Base-by-base conservation (phyloP, 92 coral and sea anemone genomes). In the Zoanthus gigantus region DNA sequence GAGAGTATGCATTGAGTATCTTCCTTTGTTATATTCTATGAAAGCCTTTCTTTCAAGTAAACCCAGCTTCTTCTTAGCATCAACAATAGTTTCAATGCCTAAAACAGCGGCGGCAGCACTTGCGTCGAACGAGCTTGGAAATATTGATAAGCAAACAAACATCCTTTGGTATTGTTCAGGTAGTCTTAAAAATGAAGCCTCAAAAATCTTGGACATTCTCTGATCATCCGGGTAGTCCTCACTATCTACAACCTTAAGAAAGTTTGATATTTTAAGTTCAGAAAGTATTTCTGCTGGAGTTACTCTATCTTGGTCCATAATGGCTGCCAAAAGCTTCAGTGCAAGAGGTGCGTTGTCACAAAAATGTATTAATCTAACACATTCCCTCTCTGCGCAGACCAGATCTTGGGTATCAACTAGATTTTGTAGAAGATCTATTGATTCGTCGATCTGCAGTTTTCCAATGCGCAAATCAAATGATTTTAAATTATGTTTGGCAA, bases 161-260 rank as follows among this genome's bases (percentile, higher is more conserved):
- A 18, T 66, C 29, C 14, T 66, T 50, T 63, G 76, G 28, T 23
- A 63, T 9, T 71, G 63, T 65, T 42, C 28, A 16, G 86, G 45
- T 13, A 82, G 53, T 37, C 86, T 66, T 17, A 15, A n/a, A 44
- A 82, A 82, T 16, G 86, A 82, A 63, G 44, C 48, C 23, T 82
- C 76, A 18, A 82, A 60, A 31, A 82, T 30, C 15, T 82, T 82
- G n/a, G 16, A 9, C 58, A 82, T 44, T 65, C 76, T 82, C 3
- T 29, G 74, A 29, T 61, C 86, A 32, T 65, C 86, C 66, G 86
- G 86, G 56, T 44, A 18, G 86, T 65, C 86, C 29, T 46, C 74
- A n/a, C 4, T 52, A 42, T 82, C 76, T 45, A 66, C 30, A 28
- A 82, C 44, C 44, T 69, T 30, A 6, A 82, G 44, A 23, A 82